Conservation (phyloP, 2,113 vertebrate species). For the Elgaria multicarinata region DNA sequence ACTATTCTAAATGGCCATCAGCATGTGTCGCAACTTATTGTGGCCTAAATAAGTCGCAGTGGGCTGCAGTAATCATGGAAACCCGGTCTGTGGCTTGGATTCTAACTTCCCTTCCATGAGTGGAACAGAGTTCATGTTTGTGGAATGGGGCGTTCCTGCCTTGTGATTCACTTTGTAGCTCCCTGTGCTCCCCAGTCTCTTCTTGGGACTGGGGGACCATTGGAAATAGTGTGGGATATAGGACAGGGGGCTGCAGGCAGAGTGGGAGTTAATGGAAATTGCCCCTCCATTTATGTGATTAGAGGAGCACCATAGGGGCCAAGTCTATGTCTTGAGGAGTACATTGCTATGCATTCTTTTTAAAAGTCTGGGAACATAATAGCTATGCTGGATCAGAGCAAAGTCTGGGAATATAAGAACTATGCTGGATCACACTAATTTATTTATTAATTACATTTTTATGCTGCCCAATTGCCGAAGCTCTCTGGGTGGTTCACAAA, state of each 20-base stretch:
- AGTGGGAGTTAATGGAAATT: not conserved
- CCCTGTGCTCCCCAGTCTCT: not conserved
- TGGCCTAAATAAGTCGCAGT: too few species aligned
- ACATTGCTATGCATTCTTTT: not conserved
- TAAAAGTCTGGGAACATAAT: not conserved
- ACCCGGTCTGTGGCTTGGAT: not conserved
- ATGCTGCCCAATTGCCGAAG: too few species aligned
- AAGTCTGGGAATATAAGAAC: too few species aligned
- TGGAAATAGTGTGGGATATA: not conserved
- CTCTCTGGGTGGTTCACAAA: too few species aligned
- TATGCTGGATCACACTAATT: too few species aligned
- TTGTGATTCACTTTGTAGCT: not conserved
- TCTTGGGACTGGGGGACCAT: not conserved
- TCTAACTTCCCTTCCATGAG: not conserved
- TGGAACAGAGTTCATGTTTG: not conserved
- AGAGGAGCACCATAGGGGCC: not conserved
- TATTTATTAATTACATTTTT: too few species aligned
- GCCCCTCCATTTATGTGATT: not conserved
- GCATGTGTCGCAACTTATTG: too few species aligned
- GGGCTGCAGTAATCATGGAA: too few species aligned
- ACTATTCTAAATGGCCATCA: too few species aligned
- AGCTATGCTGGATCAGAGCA: too few species aligned
- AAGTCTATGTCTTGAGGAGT: not conserved
- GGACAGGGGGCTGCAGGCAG: not conserved
- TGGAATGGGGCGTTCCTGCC: not conserved